Evolutionary conservation across 2,888 invertebrate species (phyloP).

Genomic region (Linnaemya vulpina): DNA sequence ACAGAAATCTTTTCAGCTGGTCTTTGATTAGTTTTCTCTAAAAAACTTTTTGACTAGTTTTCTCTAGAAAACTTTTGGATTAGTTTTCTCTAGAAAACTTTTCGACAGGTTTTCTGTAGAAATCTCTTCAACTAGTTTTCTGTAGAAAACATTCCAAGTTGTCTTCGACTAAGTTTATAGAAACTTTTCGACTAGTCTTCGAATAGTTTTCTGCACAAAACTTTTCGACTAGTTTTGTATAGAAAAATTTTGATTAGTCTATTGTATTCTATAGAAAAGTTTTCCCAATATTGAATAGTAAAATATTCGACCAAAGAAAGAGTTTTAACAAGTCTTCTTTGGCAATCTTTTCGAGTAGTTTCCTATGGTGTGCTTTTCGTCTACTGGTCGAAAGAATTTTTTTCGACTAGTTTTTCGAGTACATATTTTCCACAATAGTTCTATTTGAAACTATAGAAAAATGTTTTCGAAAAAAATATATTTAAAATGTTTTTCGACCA

Average conservation of each 20-base stretch:
- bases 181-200: neutral
- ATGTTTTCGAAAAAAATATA: no score
- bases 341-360: no score
- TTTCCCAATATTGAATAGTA: no score
- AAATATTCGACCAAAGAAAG: no score
- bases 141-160: neutral
- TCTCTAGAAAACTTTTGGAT: neutral
- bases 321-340: no score
- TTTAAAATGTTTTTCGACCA: no score
- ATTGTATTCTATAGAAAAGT: no score
- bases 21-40: neutral
- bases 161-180: neutral
- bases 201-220: neutral
- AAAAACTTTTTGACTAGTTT: neutral
- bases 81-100: neutral
- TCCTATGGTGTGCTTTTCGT: no score
- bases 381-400: neutral
- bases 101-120: neutral
- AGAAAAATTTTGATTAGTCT: no score
- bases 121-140: neutral
- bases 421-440: no score
- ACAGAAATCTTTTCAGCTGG: neutral
- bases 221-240: neutral
- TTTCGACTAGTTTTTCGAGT: no score
- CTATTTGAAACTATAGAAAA: no score